Base-by-base conservation (phyloP, 2,888 invertebrate species). In the Hipparchia sbordonii region DNA sequence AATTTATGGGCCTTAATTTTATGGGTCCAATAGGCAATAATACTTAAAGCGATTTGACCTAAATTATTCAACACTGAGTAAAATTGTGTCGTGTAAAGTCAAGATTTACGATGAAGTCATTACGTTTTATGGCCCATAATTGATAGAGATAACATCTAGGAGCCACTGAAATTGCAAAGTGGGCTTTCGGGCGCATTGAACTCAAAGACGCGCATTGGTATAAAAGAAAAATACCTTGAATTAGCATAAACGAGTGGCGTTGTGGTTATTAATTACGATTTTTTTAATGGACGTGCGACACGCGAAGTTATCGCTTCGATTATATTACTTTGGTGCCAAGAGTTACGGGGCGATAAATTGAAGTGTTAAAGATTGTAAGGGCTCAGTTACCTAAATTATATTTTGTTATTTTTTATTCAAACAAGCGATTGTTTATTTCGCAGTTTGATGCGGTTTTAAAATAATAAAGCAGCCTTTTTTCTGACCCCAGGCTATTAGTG, bases 31-130 rank as follows among this genome's bases (percentile, higher is more conserved):
- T 80, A 82, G 81, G 87, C 87, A 88, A 89, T 89, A 89, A 86
- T 86, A 85, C 84, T 82, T 77, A 79, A 76, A 82, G 87, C 84
- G 89, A 91, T 90, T 89, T 85, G 87, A 86, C 85, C 87, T 85
- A 89, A 91, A 90, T 92, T 91, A 91, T 90, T 89, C 89, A 89
- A 87, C 90, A 90, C 89, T 87, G 85, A 88, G 87, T 85, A 88
- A 90, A 90, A 89, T 89, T 87, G 87, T 91, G 91, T 91, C 92
- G 91, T 90, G 90, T 91, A 90, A 86, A 87, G 83, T 85, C 79
- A 85, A 91, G 92, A 92, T 92, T 92, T 92, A 92, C 91, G 92
- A 92, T 92, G 90, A 91, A 92, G 92, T 90, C 92, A 92, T 92
- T 92, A 92, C 87, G 86, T 91, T 92, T 92, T 92, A 92, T 92